Base-by-base conservation (phyloP, 2,888 invertebrate genomes). In the Eupithecia pulchellata region DNA sequence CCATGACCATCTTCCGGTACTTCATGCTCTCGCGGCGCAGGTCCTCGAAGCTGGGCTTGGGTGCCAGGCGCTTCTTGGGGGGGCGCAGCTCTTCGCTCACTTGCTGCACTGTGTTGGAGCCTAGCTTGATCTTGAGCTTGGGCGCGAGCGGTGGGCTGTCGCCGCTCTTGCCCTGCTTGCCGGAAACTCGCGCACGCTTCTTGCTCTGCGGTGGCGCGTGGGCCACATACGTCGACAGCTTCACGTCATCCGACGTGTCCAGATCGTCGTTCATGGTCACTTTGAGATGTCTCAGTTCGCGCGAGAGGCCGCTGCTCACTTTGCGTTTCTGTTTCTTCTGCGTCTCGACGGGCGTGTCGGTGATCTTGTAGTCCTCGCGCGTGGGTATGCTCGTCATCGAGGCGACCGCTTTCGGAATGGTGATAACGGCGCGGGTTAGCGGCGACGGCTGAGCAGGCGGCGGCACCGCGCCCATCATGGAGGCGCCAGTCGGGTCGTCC, bases 381-480 rank as follows among this genome's bases (percentile, higher is more conserved):
- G 98, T 97, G 1, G 98, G 97, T 82, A 98, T 97, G 73, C 96
- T 96, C 0, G 97, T 97, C 96, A 98, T 98, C 13, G 98, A 98
- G 29, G 98, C 97, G 11, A 98, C 97, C 4, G 98, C 98, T 88
- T 98, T 98, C 0, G 98, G 98, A 82, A 98, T 97, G 8, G 97
- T 97, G 68, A 97, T 97, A 36, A 96, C 96, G 5, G 96, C 96
- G 64, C 97, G 96, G 73, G 95, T 95, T 9, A 96, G 87, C 0
- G 95, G 95, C 65, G 95, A 94, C 11, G 96, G 95, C 47, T 93
- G 94, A 1, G 95, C 95, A 0, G 96, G 95, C 39, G 96, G 94
- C 6, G 95, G 94, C 63, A 95, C 91, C 20, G 84, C 80, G 14
- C 95, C 95, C 36, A 93, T 81, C 2, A 93, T 89, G 25, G 94